Percentiles rank a stretch among this genome's conserved stretches.
Conservation (phyloP, 2,113 vertebrate species). For the Rhynchomys soricoides region DNA sequence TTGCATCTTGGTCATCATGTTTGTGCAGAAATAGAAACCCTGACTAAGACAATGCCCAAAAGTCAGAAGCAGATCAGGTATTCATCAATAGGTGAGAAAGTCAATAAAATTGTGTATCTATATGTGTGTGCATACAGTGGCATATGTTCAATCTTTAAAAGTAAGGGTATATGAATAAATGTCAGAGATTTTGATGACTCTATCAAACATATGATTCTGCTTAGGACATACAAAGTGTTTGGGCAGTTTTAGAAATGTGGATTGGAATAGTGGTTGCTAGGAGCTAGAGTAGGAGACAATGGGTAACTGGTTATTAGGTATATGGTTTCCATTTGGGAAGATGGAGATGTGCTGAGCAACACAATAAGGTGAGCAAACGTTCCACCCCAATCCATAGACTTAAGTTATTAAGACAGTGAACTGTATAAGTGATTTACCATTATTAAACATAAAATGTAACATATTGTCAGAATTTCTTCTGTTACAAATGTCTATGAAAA, state of each 20-base stretch:
- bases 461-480: background rate
- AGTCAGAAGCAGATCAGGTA: background rate
- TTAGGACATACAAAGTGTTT: background rate
- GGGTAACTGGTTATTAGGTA: background rate
- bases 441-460: background rate
- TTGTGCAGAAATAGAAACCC: too few species aligned
- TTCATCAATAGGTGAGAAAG: background rate
- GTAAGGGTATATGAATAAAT: background rate
- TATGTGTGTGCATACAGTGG: fast-evolving
- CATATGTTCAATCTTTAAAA: background rate
- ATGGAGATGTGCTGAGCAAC: background rate
- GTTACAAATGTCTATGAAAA: background rate
- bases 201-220: background rate
- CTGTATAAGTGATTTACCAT: background rate
- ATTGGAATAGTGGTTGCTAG: background rate
- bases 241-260: background rate
- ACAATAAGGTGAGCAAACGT: background rate
- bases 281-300: background rate
- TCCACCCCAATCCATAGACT: background rate
- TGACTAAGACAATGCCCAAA: background rate
- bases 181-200: background rate
- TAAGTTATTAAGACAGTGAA: background rate
- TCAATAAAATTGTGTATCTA: background rate
- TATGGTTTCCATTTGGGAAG: background rate
- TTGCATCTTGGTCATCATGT: too few species aligned